These are phyloP conservation scores for Ambastaia sidthimunki DNA, from an alignment of 2,797 vertebrate species.

Conservation along the genomic window DNA sequence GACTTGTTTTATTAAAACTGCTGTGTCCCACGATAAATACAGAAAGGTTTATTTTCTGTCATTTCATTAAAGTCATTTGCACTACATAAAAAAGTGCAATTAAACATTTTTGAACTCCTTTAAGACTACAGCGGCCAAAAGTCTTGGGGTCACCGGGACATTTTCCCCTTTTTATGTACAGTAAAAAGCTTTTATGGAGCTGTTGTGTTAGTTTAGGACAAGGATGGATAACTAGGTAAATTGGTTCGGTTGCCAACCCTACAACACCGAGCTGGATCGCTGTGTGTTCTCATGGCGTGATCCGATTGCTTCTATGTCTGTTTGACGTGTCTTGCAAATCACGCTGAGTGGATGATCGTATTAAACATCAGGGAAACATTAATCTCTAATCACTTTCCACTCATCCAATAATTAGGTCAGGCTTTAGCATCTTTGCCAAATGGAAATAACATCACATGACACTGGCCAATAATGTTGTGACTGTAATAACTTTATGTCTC, in stretches of 20 bases:
- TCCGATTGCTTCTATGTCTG: background rate
- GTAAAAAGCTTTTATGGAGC: constrained; percentile 34
- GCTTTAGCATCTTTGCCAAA: constrained; percentile 28
- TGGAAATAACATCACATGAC: constrained; percentile 13
- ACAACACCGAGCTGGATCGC: background rate
- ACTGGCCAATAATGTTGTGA: background rate
- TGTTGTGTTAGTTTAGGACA: constrained; percentile 37
- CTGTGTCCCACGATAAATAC: background rate
- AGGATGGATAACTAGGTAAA: constrained; percentile 28
- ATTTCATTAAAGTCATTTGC: constrained; percentile 47
- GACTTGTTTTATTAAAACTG: constrained; percentile 36
- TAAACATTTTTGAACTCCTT: constrained; percentile 13
- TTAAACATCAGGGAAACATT: constrained; percentile 36
- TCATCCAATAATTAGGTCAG: constrained; percentile 24
- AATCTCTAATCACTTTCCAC: constrained; percentile 23
- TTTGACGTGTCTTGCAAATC: constrained; percentile 23
- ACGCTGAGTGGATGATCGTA: constrained; percentile 26
- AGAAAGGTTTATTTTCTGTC: constrained; percentile 27
- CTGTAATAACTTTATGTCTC: background rate
- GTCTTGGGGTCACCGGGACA: constrained; percentile 27
- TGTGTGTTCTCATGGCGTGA: background rate
- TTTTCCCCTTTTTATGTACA: background rate
- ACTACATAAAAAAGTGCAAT: constrained; percentile 5
- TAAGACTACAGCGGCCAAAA: constrained; percentile 23
- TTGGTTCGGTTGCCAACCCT: background rate